Conservation (phyloP, 1,140 invertebrate genomes). For the Marisa cornuarietis region DNA sequence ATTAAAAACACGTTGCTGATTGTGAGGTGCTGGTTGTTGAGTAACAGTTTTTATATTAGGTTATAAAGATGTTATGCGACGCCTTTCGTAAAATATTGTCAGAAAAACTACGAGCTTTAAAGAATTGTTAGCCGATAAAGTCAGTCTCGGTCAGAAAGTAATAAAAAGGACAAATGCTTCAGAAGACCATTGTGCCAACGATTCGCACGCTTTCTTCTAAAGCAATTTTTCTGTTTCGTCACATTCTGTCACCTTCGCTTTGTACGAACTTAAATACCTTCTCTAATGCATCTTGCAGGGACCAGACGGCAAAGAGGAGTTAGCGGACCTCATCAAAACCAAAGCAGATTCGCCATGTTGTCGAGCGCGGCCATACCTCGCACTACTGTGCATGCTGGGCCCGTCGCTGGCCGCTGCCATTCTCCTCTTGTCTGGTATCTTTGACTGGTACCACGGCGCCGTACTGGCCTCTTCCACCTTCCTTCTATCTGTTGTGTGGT, state of each 20-base stretch:
- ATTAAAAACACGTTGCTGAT: not conserved
- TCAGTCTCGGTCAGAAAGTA: too few species aligned
- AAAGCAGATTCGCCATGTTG: not conserved
- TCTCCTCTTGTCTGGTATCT: slow-evolving; percentile 3
- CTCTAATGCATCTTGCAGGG: not conserved
- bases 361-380: not conserved
- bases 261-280: not conserved
- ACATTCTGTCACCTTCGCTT: not conserved
- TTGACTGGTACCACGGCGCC: slow-evolving; percentile 22
- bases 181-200: too few species aligned
- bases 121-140: too few species aligned
- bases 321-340: not conserved
- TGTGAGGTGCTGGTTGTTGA: not conserved
- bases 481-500: slow-evolving; percentile 31
- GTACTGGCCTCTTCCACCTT: slow-evolving; percentile 19
- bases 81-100: too few species aligned
- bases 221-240: not conserved
- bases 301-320: too few species aligned
- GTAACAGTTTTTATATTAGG: too few species aligned
- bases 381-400: not conserved
- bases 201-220: too few species aligned
- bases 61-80: too few species aligned
- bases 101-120: too few species aligned
- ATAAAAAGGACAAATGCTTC: too few species aligned
- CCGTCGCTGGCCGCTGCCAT: slow-evolving; percentile 14